Evolutionary conservation across 2,888 invertebrate species (phyloP), one percentile per base, ranked within the genome.

Genomic region (Muscina levida): DNA sequence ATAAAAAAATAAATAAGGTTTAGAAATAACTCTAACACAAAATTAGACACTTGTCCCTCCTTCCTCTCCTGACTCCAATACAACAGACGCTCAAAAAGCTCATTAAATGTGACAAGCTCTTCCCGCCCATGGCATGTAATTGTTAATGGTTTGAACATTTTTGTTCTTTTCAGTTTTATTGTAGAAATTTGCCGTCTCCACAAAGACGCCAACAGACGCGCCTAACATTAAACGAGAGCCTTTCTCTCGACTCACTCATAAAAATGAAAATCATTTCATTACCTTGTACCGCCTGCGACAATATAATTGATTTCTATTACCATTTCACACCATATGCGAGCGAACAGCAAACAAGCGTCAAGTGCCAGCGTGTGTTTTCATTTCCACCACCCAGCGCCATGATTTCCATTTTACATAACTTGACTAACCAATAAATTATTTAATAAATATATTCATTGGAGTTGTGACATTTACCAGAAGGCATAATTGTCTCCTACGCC

Each of bases 371-470:
- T 44, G 26, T 19, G 24, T 37, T 48, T 62, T 24, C 10, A 44
- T 26, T 57, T 77, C 59, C 15, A 37, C 11, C 17, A 10, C 8
- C n/a, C n/a, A 59, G 31, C 24, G 13, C 37, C 71, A 67, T 44
- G 62, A 15, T 77, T 56, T 77, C 67, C 8, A 31, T 31, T 77
- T 81, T 77, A 72, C 81, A 74, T 81, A 77, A 81, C 71, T 77
- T 81, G 59, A 71, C 53, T 42, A 68, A 72, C 71, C 48, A 81
- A 81, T 81, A 77, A 81, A 77, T 81, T 81, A 81, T 77, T 67
- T 56, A 37, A 74, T 81, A 81, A 81, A 81, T 77, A 81, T 74
- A 77, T 77, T 77, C 73, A 77, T 68, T 74, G 77, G 75, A 81
- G 77, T 81, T 72, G 51, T 65, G 24, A 75, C 56, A 77, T 75